A percentile compares a stretch with the other conserved stretches of the same genome.
Conservation (phyloP, 2,113 vertebrate genomes). For the Elephas maximus region DNA sequence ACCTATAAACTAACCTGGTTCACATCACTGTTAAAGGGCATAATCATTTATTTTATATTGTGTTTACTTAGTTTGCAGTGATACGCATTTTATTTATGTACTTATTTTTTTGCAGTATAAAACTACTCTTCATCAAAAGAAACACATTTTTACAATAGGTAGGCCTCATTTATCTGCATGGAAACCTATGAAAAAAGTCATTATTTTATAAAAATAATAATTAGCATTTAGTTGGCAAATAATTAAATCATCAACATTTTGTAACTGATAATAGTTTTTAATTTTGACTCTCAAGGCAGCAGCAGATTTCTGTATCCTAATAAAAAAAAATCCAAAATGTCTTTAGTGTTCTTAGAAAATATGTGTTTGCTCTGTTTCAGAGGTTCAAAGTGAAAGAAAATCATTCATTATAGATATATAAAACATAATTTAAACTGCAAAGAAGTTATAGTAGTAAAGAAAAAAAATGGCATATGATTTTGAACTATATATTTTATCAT, state of each 20-base stretch:
- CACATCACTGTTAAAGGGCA: neutral
- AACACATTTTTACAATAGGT: neutral
- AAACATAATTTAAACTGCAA: neutral
- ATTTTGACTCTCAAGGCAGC: neutral
- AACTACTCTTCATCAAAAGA: neutral
- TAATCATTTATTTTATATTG: neutral
- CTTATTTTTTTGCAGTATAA: neutral
- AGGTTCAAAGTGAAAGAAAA: constrained; percentile 1
- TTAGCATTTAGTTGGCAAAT: neutral
- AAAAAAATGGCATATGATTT: constrained; percentile 39
- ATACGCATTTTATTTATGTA: too few species aligned
- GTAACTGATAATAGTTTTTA: neutral
- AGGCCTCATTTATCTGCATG: neutral
- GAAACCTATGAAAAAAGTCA: neutral
- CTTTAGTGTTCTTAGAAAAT: neutral
- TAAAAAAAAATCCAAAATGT: neutral
- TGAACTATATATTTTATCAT: neutral
- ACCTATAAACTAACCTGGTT: neutral
- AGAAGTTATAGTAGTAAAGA: neutral
- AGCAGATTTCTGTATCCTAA: neutral
- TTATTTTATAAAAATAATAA: neutral
- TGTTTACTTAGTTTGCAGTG: neutral
- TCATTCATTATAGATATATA: neutral
- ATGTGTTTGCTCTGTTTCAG: neutral
- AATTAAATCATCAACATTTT: neutral